Evolutionary conservation across 2,888 invertebrate genomes (phyloP).

Genomic region (Mechanitis mazaeus): DNA sequence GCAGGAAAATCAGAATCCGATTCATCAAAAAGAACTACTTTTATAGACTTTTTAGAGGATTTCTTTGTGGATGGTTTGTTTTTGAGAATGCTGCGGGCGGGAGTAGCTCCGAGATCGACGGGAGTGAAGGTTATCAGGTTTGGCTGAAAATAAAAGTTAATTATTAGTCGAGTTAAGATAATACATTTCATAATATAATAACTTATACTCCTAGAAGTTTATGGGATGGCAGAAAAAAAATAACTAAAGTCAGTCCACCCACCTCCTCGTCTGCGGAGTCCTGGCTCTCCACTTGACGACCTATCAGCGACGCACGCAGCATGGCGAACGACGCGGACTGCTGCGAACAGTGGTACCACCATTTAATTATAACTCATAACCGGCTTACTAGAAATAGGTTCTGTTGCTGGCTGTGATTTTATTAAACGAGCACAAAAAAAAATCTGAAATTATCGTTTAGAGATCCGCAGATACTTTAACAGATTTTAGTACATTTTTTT

Average conservation of each 20-base stretch:
- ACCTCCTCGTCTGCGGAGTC: conserved; percentile 30
- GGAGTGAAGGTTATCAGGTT: conserved; percentile 41
- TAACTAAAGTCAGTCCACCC: no score
- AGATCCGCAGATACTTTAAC: no score
- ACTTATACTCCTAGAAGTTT: no score
- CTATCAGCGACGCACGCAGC: conserved; percentile 55
- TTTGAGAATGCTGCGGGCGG: conserved; percentile 62
- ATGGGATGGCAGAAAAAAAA: neutral
- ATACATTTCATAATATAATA: no score
- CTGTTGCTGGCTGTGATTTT: no score
- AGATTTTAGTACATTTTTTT: no score
- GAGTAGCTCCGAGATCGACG: conserved; percentile 50
- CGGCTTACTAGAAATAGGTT: no score
- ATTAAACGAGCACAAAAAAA: no score
- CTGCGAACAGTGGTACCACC: conserved; percentile 37
- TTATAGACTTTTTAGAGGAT: conserved; percentile 50
- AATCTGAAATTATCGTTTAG: no score
- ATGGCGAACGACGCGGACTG: conserved; percentile 56
- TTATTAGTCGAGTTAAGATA: no score
- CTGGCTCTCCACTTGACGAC: conserved; percentile 49
- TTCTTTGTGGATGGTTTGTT: conserved; percentile 34
- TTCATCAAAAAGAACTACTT: conserved; percentile 54
- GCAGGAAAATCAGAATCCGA: conserved; percentile 33
- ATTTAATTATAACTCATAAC: neutral
- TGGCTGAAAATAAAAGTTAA: conserved; percentile 29